Base-by-base conservation (phyloP, 1,140 invertebrate genomes). In the Amphibalanus amphitrite region DNA sequence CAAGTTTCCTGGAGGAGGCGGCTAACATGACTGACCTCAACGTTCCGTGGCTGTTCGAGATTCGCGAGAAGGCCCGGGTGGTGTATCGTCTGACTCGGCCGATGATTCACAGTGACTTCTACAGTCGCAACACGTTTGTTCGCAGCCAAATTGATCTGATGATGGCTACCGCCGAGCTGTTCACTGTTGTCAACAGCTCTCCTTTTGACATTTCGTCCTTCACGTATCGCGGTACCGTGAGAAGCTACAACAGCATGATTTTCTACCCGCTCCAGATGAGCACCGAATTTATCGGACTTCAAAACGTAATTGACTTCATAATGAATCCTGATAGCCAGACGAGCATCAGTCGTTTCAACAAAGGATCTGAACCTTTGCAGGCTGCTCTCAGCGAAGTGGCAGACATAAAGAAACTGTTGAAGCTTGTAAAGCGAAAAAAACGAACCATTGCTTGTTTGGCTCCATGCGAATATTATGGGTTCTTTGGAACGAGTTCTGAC, bases 401-500 rank as follows among this genome's bases (percentile, higher is more conserved):
- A 30, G 83, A 83, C 69, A 83, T 88, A 65, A 80, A 82, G 29
- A 79, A 85, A 47, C 77, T 84, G 67, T 77, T 89, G 47, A 83
- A 85, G 30, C 83, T 88, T 70, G 75, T 86, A 74, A 74, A 76
- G 10, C 77, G 84, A n/a, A 3, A 74, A 82, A 71, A n/a, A 73
- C 0, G 79, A 85, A 74, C 82, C 84, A 71, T 69, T 88, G 0
- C 86, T 87, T 81, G 85, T 82, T n/a, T 78, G 82, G 59, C 28
- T 87, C 3, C 79, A 82, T 28, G 28, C 82, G 0, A 79, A 82
- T 47, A 67, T 80, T 3, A 74, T 80, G 64, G 82, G 81, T 69
- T 75, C 47, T 23, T 17, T 76, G 10, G 79, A 82, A 71, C 75
- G 78, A 71, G 83, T 83, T 72, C 82, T 83, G 29, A 75, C 86